These are phyloP conservation scores for Maccullochella peelii DNA, from an alignment of 2,113 vertebrate species.

Conservation along the genomic window DNA sequence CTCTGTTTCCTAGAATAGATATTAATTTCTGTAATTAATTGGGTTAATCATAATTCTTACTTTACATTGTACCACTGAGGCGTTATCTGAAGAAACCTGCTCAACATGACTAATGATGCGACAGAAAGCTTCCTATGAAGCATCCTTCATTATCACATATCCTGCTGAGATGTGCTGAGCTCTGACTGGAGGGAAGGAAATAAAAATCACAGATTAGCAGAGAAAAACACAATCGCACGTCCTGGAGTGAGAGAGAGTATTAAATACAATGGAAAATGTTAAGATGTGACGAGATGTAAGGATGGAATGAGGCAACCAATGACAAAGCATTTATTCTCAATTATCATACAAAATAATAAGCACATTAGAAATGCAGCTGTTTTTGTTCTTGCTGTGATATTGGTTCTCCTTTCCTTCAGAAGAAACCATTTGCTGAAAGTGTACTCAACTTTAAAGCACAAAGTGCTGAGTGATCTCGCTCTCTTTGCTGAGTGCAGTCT, in stretches of 20 bases:
- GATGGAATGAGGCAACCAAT: not conserved
- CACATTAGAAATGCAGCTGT: not conserved
- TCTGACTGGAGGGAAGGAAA: not conserved
- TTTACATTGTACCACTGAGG: constrained; percentile 2
- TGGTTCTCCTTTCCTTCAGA: not conserved
- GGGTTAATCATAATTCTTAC: constrained; percentile 16
- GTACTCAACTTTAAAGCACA: not conserved
- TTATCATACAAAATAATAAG: not conserved
- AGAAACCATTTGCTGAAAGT: not conserved
- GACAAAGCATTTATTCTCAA: not conserved
- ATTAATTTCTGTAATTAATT: constrained; percentile 29
- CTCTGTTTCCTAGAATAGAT: constrained; percentile 25
- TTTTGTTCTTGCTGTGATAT: not conserved
- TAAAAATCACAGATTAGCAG: not conserved
- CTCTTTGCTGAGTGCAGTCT: constrained; percentile 6
- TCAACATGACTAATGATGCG: not conserved
- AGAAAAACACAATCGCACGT: not conserved
- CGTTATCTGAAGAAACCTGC: not conserved
- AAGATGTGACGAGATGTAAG: not conserved
- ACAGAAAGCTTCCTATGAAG: not conserved
- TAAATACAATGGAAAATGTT: not conserved
- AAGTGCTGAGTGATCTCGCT: constrained; percentile 10
- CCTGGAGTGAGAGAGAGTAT: not conserved
- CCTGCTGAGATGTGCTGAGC: constrained; percentile 5
- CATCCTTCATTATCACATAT: not conserved